Conservation (phyloP, 30 jellyfish, hydroid and myxozoan species). For the Nemopilema nomurai region DNA sequence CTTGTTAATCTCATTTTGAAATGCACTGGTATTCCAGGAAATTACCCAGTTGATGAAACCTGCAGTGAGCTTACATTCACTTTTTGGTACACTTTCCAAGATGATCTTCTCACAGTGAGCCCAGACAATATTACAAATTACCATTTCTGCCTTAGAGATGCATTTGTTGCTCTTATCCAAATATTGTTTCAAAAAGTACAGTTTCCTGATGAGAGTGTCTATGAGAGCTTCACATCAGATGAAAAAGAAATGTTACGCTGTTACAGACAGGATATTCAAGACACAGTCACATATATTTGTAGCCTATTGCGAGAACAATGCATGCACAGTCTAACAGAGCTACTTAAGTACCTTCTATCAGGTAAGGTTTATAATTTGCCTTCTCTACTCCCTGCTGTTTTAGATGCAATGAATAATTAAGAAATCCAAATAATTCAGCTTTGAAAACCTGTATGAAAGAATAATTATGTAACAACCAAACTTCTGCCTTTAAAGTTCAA, state of each 20-base stretch:
- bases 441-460: neutral
- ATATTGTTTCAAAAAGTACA: slow-evolving; percentile 64
- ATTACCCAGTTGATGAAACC: slow-evolving; percentile 82
- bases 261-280: slow-evolving; percentile 87
- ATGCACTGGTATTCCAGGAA: slow-evolving; percentile 70
- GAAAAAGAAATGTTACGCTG: slow-evolving; percentile 85
- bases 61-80: slow-evolving; percentile 85
- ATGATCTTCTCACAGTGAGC: slow-evolving; percentile 63
- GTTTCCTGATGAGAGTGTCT: slow-evolving; percentile 62
- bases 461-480: too few relatives aligned
- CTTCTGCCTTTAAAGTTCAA: too few relatives aligned
- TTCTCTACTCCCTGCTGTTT: neutral
- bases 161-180: slow-evolving; percentile 69
- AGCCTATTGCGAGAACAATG: slow-evolving; percentile 75
- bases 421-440: too few relatives aligned
- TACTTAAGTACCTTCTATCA: slow-evolving; percentile 49
- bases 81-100: slow-evolving; percentile 86
- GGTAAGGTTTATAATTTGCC: slow-evolving; percentile 24
- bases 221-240: slow-evolving; percentile 46
- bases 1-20: slow-evolving; percentile 50
- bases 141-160: slow-evolving; percentile 50
- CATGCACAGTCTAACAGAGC: slow-evolving; percentile 58
- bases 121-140: slow-evolving; percentile 50
- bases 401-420: neutral
- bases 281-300: slow-evolving; percentile 73